Evolutionary conservation across 2,888 invertebrate genomes (phyloP).

Genomic region (Diplazon laetatorius): DNA sequence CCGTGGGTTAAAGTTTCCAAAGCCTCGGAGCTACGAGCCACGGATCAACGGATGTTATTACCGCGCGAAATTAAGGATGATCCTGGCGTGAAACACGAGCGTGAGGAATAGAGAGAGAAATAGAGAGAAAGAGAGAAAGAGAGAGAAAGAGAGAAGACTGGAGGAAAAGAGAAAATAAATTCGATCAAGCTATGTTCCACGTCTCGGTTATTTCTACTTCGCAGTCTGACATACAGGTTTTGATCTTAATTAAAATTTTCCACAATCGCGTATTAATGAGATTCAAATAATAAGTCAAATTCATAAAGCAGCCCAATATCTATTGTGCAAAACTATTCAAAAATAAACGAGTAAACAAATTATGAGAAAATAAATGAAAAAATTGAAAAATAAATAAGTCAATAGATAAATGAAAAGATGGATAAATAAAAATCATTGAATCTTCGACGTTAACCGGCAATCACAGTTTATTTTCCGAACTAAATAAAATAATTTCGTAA

Average conservation of each 20-base stretch:
- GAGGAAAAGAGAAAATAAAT: neutral
- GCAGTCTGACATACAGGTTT: conserved; percentile 5
- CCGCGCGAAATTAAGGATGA: conserved; percentile 41
- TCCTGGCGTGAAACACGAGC: neutral
- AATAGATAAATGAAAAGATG: too few relatives aligned
- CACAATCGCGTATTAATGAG: conserved; percentile 6
- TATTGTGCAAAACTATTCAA: neutral
- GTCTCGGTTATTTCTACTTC: conserved; percentile 18
- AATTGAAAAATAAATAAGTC: too few relatives aligned
- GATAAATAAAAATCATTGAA: too few relatives aligned
- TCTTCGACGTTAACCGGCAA: too few relatives aligned
- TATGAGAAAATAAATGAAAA: too few relatives aligned
- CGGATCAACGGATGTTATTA: conserved; percentile 50
- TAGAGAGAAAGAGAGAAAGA: neutral
- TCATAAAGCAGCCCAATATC: neutral
- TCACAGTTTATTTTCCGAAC: too few relatives aligned
- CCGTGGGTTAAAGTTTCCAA: conserved; percentile 29
- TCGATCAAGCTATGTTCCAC: neutral
- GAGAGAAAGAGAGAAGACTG: neutral
- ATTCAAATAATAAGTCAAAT: neutral
- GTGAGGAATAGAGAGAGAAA: neutral
- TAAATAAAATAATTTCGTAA: too few relatives aligned
- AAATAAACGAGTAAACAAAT: neutral
- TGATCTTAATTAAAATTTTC: neutral
- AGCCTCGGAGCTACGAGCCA: conserved; percentile 31